Evolutionary conservation across 2,113 vertebrate species (phyloP).

Genomic region (Notechis scutatus): DNA sequence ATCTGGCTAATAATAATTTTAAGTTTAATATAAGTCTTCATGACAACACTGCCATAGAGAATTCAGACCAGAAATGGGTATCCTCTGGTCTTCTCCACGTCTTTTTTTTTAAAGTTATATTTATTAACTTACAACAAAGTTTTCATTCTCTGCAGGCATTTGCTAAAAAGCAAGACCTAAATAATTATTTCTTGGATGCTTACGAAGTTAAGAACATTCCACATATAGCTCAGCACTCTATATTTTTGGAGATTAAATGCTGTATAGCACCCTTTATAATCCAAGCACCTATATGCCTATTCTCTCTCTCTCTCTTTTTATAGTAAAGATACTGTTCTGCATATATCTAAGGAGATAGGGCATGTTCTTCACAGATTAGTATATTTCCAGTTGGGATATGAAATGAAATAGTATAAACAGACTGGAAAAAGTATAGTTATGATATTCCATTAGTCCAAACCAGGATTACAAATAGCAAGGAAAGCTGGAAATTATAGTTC

Average conservation of each 20-base stretch:
- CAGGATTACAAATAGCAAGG: not conserved
- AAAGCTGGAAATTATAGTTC: not conserved
- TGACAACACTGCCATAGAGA: not conserved
- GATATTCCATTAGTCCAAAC: not conserved
- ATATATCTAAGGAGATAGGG: not conserved
- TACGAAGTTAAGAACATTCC: not conserved
- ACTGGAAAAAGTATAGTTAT: not conserved
- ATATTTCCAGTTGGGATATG: not conserved
- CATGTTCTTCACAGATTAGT: not conserved
- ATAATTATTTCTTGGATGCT: not conserved
- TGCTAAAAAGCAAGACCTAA: not conserved
- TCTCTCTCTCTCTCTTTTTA: not conserved
- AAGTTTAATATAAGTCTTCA: not conserved
- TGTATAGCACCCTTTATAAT: not conserved
- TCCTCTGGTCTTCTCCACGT: not conserved
- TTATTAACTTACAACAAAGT: not conserved
- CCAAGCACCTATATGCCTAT: not conserved
- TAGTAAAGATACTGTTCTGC: not conserved
- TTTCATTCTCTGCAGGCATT: not conserved
- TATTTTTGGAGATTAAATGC: not conserved
- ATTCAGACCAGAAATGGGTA: not conserved
- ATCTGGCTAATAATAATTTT: not conserved
- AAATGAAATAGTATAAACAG: not conserved
- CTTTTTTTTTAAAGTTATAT: not conserved
- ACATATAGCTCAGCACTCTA: not conserved